A percentile compares a stretch with the other conserved stretches of the same genome.
These are phyloP conservation scores for Perizoma affinitatum DNA, from an alignment of 2,888 invertebrate genomes.

Conservation along the genomic window DNA sequence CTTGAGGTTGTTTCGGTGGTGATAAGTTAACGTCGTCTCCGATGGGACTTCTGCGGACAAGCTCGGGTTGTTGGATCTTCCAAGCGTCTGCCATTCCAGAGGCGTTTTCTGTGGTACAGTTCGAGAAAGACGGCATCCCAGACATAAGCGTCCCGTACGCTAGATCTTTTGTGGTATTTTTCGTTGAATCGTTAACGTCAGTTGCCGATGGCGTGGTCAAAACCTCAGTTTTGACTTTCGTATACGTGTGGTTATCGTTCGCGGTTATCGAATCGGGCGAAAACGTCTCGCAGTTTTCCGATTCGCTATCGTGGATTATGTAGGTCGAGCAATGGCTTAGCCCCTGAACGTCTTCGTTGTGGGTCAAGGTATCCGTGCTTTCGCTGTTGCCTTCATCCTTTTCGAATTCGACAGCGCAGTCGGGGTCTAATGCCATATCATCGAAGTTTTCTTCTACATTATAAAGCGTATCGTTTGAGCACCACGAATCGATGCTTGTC, in stretches of 20 bases:
- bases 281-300: constrained; percentile 69
- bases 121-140: constrained; percentile 69
- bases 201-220: constrained; percentile 57
- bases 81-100: constrained; percentile 65
- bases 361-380: constrained; percentile 71
- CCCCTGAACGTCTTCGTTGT: constrained; percentile 70
- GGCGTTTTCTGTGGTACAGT: constrained; percentile 67
- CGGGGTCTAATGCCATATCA: constrained; percentile 72
- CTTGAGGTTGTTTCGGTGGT: constrained; percentile 49
- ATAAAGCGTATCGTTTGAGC: constrained; percentile 86
- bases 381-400: constrained; percentile 64
- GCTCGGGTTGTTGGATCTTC: constrained; percentile 68
- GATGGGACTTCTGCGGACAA: constrained; percentile 66
- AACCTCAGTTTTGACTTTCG: constrained; percentile 66
- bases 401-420: constrained; percentile 56
- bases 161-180: constrained; percentile 69
- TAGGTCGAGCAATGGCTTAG: constrained; percentile 72
- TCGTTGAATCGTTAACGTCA: constrained; percentile 66
- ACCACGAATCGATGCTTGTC: constrained; percentile 86
- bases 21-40: constrained; percentile 50
- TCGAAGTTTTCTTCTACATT: constrained; percentile 85
- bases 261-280: constrained; percentile 76
- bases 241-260: constrained; percentile 71
- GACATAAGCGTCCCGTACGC: constrained; percentile 73
- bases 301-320: constrained; percentile 72